These are phyloP conservation scores for Macrosoma leucophasiata DNA, from an alignment of 2,888 invertebrate genomes.

Conservation along the genomic window DNA sequence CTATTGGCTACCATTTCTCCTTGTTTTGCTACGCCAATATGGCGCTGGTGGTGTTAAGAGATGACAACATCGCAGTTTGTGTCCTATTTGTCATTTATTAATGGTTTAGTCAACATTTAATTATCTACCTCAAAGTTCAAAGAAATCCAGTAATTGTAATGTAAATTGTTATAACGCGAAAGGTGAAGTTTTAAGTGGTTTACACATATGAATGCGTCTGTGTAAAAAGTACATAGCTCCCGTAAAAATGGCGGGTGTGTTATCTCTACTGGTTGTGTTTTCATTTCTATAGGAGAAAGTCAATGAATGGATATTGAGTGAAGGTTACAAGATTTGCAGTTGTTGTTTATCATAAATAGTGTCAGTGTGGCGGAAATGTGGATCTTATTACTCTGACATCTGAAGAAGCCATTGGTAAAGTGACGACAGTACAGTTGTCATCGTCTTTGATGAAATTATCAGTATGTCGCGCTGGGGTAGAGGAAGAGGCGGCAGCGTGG, in stretches of 20 bases:
- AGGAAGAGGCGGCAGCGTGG: slow-evolving; percentile 76
- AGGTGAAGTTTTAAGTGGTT: slow-evolving; percentile 31
- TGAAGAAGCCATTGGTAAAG: slow-evolving; percentile 45
- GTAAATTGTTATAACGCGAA: slow-evolving; percentile 38
- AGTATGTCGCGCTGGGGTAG: slow-evolving; percentile 80
- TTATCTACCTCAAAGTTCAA: slow-evolving; percentile 61
- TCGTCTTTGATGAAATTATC: slow-evolving; percentile 71
- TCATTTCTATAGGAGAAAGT: slow-evolving; percentile 58
- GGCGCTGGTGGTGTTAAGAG: slow-evolving; percentile 73
- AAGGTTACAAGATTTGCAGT: slow-evolving; percentile 29
- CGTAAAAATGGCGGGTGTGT: slow-evolving; percentile 76
- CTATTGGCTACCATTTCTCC: slow-evolving; percentile 31
- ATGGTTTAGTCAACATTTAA: slow-evolving; percentile 45
- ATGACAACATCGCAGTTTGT: slow-evolving; percentile 76
- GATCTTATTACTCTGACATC: slow-evolving; percentile 50
- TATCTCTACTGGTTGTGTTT: slow-evolving; percentile 71
- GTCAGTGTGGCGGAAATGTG: slow-evolving; percentile 44
- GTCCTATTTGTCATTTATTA: slow-evolving; percentile 60
- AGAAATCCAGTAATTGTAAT: slow-evolving; percentile 47
- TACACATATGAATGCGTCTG: slow-evolving; percentile 45
- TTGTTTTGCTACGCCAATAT: slow-evolving; percentile 60
- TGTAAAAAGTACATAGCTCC: slow-evolving; percentile 61
- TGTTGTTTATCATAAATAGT: slow-evolving; percentile 29
- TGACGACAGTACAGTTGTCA: slow-evolving; percentile 56
- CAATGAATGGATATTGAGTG: slow-evolving; percentile 40